These are phyloP conservation scores for Petaurus breviceps DNA, from an alignment of 2,113 vertebrate genomes.

Conservation along the genomic window DNA sequence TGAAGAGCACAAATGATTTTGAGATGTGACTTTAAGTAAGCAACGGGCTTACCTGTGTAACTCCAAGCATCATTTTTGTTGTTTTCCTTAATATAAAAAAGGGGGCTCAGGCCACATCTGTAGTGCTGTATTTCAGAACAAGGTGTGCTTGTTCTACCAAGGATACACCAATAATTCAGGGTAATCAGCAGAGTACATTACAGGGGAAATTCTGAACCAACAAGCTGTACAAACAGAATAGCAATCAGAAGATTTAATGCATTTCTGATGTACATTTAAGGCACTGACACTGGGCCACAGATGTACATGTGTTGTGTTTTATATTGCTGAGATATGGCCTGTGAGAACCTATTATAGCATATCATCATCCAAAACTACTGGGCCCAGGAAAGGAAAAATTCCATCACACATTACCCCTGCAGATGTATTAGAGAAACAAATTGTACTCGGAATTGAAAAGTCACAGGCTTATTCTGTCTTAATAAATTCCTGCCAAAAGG, in stretches of 20 bases:
- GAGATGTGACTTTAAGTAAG: constrained; percentile 52
- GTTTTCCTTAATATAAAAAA: constrained; percentile 74
- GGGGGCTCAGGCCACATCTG: constrained; percentile 78
- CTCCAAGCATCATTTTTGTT: constrained; percentile 61
- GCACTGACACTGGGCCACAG: constrained; percentile 96
- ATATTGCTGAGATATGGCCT: constrained; percentile 97
- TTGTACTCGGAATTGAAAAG: constrained; percentile 99
- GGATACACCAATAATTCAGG: constrained; percentile 90
- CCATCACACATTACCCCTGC: constrained; percentile 94
- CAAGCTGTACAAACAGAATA: constrained; percentile 94
- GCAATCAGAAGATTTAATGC: constrained; percentile 98
- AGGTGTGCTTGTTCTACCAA: constrained; percentile 86
- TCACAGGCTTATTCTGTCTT: constrained; percentile 98
- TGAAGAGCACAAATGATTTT: constrained; percentile 28
- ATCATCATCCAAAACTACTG: constrained; percentile 89
- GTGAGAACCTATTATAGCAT: constrained; percentile 97
- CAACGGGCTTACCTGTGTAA: background rate
- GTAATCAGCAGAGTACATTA: constrained; percentile 90
- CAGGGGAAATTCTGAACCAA: constrained; percentile 91
- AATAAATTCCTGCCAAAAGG: constrained; percentile 98
- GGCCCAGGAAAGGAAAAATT: constrained; percentile 91
- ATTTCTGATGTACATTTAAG: constrained; percentile 99
- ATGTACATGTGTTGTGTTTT: constrained; percentile 99
- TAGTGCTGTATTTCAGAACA: constrained; percentile 83
- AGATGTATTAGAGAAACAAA: constrained; percentile 99